Percentiles rank a stretch among this genome's conserved stretches.
phyloP scores from a whole-genome alignment of 2,797 vertebrate species.

The Alcedo quadribrachys region DNA sequence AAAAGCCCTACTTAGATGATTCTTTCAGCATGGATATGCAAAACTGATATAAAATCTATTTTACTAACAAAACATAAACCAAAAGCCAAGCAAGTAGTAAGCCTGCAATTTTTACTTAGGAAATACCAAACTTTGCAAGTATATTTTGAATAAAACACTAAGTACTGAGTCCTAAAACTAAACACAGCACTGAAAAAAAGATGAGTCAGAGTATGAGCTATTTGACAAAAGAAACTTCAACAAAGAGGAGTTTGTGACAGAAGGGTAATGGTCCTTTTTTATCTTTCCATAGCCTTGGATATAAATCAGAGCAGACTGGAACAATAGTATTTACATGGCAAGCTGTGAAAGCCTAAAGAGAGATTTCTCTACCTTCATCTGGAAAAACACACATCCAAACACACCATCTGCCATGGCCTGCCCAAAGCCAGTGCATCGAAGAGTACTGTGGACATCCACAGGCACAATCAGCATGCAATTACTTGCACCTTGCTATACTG shows the following conservation, averaged over 20 bases:
- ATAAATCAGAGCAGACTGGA: constrained; percentile 56
- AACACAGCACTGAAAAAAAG: constrained; percentile 20
- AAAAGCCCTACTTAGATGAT: not conserved
- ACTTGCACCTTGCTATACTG: not conserved
- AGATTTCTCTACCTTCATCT: constrained; percentile 70
- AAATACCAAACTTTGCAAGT: not conserved
- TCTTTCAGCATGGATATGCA: not conserved
- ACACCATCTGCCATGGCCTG: constrained; percentile 68
- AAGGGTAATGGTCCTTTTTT: constrained; percentile 55
- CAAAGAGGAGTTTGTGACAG: constrained; percentile 61
- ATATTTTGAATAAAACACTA: constrained; percentile 1
- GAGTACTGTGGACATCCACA: constrained; percentile 10
- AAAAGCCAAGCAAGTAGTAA: not conserved
- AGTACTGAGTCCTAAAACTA: not conserved
- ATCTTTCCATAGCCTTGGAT: constrained; percentile 42
- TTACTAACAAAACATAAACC: not conserved
- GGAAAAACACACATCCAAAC: constrained; percentile 68
- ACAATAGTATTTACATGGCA: constrained; percentile 63
- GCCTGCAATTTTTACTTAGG: not conserved
- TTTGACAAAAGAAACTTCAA: constrained; percentile 67
- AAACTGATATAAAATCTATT: not conserved
- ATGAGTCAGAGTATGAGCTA: constrained; percentile 30
- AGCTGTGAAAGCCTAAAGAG: constrained; percentile 74
- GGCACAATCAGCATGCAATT: constrained; percentile 5
- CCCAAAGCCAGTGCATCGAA: constrained; percentile 24